Percentiles rank a stretch among this genome's conserved stretches.
These are phyloP conservation scores for Galeopsomyia nigrocyanea DNA, from an alignment of 2,888 invertebrate genomes.

Conservation along the genomic window DNA sequence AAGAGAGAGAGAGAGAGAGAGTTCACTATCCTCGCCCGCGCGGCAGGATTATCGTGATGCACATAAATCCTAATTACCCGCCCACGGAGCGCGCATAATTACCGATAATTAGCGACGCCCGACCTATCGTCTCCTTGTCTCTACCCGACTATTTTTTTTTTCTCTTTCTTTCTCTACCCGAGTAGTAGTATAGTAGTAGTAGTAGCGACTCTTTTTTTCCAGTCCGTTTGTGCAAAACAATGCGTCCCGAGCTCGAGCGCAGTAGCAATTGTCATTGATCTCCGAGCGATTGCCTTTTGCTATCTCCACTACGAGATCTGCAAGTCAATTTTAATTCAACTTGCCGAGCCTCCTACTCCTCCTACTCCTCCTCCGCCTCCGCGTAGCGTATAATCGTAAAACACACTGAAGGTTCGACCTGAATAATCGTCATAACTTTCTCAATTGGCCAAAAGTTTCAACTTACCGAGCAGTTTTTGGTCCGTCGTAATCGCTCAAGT, in stretches of 20 bases:
- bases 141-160: not conserved
- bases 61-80: constrained; percentile 63
- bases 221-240: constrained; percentile 33
- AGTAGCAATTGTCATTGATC: constrained; percentile 13
- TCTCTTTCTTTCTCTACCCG: not conserved
- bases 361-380: too few species aligned
- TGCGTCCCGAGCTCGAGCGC: not conserved
- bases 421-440: too few species aligned
- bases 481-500: constrained; percentile 69
- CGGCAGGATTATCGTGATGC: constrained; percentile 58
- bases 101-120: constrained; percentile 59
- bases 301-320: too few species aligned
- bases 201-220: constrained; percentile 11
- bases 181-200: too few species aligned
- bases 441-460: too few species aligned
- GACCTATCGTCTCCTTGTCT: constrained; percentile 43
- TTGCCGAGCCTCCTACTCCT: too few species aligned
- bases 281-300: not conserved
- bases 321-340: too few species aligned
- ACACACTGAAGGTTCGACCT: not conserved
- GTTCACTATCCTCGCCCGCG: constrained; percentile 15
- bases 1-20: too few species aligned
- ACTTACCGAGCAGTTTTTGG: constrained; percentile 61
- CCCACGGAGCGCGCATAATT: constrained; percentile 58
- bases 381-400: not conserved